phyloP scores from a whole-genome alignment of 2,888 invertebrate genomes.

The Sinelater perroti region DNA sequence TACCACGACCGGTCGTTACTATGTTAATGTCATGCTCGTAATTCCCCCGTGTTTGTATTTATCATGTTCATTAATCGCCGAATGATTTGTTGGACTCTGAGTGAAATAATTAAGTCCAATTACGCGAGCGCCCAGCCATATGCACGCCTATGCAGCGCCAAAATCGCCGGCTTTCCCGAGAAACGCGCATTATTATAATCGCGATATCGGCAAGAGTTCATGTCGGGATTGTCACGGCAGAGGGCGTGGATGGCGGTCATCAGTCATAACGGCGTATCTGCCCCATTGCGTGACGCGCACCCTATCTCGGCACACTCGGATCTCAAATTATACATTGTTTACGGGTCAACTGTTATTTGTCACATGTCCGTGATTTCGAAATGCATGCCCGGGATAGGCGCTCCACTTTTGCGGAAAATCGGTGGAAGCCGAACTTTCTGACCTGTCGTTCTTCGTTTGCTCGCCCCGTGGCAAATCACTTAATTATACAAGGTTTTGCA shows the following conservation, averaged over 20 bases:
- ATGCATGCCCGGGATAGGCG: slow-evolving; percentile 10
- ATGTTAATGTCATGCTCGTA: slow-evolving; percentile 30
- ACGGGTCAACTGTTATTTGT: slow-evolving; percentile 58
- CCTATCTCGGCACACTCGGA: slow-evolving; percentile 49
- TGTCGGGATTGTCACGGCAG: slow-evolving; percentile 57
- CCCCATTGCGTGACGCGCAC: slow-evolving; percentile 51
- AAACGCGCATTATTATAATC: slow-evolving; percentile 32
- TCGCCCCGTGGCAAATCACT: no score
- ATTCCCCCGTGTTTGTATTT: slow-evolving; percentile 33
- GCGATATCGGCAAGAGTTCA: slow-evolving; percentile 37
- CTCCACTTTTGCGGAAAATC: neutral
- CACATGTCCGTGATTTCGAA: slow-evolving; percentile 55
- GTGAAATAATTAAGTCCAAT: slow-evolving; percentile 32
- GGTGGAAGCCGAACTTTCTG: neutral
- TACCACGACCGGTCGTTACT: slow-evolving; percentile 27
- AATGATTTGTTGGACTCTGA: slow-evolving; percentile 35
- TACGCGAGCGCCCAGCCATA: slow-evolving; percentile 23
- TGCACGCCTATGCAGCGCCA: slow-evolving; percentile 1
- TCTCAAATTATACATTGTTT: slow-evolving; percentile 56
- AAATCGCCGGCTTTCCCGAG: slow-evolving; percentile 10
- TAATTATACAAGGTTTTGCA: no score
- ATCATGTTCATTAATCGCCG: slow-evolving; percentile 36
- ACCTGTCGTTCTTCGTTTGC: no score
- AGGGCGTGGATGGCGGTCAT: slow-evolving; percentile 60
- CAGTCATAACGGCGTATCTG: slow-evolving; percentile 57